Conservation (phyloP, 2,888 invertebrate genomes). For the Caenorhabditis uteleia region DNA sequence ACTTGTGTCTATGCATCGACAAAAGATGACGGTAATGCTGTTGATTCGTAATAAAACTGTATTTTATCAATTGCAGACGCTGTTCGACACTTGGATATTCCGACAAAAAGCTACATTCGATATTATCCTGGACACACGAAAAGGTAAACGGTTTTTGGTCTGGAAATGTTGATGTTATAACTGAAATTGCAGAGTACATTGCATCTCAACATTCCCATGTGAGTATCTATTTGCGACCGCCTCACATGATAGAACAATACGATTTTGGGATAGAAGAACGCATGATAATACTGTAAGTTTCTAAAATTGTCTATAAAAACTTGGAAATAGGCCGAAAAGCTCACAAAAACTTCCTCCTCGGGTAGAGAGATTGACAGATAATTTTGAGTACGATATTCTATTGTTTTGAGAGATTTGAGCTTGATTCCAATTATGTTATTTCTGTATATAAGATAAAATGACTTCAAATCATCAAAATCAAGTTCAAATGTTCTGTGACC, state of each 20-base stretch:
- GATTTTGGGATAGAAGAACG: slow-evolving; percentile 19
- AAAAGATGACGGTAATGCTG: slow-evolving; percentile 1
- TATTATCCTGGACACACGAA: slow-evolving; percentile 23
- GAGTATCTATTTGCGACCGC: slow-evolving; percentile 9
- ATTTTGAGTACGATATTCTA: too few species aligned
- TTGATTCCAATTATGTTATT: too few species aligned
- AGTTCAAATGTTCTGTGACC: too few species aligned
- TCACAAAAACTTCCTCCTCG: too few species aligned
- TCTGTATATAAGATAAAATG: too few species aligned
- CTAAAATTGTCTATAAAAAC: too few species aligned
- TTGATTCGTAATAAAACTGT: too few species aligned
- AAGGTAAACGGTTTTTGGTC: background rate
- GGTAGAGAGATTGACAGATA: too few species aligned
- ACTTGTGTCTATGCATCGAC: slow-evolving; percentile 16
- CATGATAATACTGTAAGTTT: too few species aligned
- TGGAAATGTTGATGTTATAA: background rate
- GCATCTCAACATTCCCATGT: slow-evolving; percentile 5
- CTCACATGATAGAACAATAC: slow-evolving; percentile 9
- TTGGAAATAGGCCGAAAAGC: too few species aligned
- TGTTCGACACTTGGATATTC: slow-evolving; percentile 4
- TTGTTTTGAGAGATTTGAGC: too few species aligned
- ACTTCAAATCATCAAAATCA: too few species aligned
- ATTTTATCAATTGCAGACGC: background rate
- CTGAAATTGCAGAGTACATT: slow-evolving; percentile 1
- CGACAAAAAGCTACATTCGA: slow-evolving; percentile 7